Percentiles rank a stretch among this genome's conserved stretches.
Evolutionary conservation across 2,113 vertebrate genomes (phyloP).

Genomic region (Camelus dromedarius): DNA sequence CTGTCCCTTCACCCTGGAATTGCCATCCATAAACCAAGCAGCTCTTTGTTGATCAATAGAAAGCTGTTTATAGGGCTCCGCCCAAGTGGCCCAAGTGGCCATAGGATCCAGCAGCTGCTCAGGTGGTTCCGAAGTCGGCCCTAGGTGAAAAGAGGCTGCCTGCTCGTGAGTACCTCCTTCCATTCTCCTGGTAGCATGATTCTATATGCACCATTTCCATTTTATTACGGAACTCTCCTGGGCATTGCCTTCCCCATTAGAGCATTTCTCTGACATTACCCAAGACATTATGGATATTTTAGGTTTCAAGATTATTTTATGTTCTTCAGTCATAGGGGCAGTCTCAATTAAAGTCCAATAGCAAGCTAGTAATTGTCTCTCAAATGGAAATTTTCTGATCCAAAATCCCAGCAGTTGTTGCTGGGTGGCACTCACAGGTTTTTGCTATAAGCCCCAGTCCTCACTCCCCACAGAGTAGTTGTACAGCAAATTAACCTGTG

Average conservation of each 20-base stretch:
- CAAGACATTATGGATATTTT: slow-evolving; percentile 34
- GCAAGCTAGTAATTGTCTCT: slow-evolving; percentile 24
- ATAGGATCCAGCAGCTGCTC: slow-evolving; percentile 61
- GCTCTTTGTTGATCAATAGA: slow-evolving; percentile 69
- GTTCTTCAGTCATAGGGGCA: not conserved
- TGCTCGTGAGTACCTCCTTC: slow-evolving; percentile 67
- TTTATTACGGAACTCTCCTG: slow-evolving; percentile 55
- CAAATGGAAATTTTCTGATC: slow-evolving; percentile 36
- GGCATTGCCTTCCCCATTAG: slow-evolving; percentile 27
- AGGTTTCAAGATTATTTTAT: slow-evolving; percentile 45
- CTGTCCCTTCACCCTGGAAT: slow-evolving; percentile 64
- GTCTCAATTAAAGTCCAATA: slow-evolving; percentile 5
- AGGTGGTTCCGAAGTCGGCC: slow-evolving; percentile 60
- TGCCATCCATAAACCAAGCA: slow-evolving; percentile 60
- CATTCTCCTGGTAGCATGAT: slow-evolving; percentile 69
- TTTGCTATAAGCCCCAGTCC: not conserved
- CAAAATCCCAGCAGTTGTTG: slow-evolving; percentile 30
- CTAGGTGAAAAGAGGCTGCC: slow-evolving; percentile 61
- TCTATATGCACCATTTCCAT: slow-evolving; percentile 57
- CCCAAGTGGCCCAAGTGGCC: slow-evolving; percentile 45
- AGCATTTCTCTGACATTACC: not conserved
- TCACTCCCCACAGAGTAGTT: not conserved
- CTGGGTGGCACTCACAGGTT: not conserved
- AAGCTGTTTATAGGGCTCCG: slow-evolving; percentile 65
- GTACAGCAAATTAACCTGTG: not conserved